These are phyloP conservation scores for Coturnix japonica DNA, from an alignment of 2,113 vertebrate species.

Conservation along the genomic window DNA sequence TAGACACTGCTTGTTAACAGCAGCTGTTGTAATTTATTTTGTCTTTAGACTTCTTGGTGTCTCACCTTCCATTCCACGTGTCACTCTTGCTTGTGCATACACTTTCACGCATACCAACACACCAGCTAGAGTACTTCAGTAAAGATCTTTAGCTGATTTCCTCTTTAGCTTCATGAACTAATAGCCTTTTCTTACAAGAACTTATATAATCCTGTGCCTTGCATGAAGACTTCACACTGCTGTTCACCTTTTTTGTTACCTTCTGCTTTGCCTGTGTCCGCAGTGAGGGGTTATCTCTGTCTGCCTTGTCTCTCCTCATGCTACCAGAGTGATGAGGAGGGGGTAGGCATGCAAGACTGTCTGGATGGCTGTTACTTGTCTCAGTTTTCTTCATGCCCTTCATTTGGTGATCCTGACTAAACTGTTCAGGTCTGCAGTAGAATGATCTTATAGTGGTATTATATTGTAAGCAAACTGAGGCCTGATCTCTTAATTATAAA, in stretches of 20 bases:
- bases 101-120: rapidly evolving
- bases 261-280: not conserved
- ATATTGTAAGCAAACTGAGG: not conserved
- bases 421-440: not conserved
- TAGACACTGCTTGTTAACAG: not conserved
- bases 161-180: not conserved
- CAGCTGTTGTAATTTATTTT: not conserved
- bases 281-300: not conserved
- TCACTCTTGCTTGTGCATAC: rapidly evolving
- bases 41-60: not conserved
- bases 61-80: not conserved
- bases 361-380: not conserved
- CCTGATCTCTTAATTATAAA: not conserved
- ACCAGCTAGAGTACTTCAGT: not conserved
- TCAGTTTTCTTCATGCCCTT: not conserved
- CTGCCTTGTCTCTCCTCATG: not conserved
- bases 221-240: not conserved
- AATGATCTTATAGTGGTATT: not conserved
- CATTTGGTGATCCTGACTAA: not conserved
- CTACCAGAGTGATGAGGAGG: not conserved
- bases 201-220: not conserved
- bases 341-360: not conserved
- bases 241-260: not conserved
- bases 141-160: not conserved
- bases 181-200: not conserved